These are phyloP conservation scores for Craseonycteris thonglongyai DNA, from an alignment of 2,113 vertebrate species.

Conservation along the genomic window DNA sequence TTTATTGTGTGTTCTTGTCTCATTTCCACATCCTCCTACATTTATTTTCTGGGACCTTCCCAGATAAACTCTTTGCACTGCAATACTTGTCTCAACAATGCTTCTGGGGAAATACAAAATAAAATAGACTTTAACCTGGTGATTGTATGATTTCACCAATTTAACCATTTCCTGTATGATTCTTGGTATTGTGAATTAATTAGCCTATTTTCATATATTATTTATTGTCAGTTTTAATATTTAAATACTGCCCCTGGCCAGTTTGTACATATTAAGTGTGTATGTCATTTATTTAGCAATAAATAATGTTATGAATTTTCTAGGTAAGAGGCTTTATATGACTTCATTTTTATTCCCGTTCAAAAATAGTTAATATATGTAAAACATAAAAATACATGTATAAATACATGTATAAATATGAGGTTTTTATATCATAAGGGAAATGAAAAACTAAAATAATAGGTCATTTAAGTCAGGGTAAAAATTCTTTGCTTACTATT, in stretches of 20 bases:
- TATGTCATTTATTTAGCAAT: neutral
- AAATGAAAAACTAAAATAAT: neutral
- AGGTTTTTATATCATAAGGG: neutral
- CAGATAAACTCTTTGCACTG: neutral
- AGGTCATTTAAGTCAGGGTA: neutral
- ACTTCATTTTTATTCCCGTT: neutral
- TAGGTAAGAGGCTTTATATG: neutral
- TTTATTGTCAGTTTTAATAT: neutral
- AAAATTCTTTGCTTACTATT: neutral
- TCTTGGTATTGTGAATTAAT: neutral
- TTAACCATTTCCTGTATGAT: neutral
- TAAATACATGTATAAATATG: neutral
- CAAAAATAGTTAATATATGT: neutral
- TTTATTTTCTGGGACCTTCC: neutral
- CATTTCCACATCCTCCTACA: neutral
- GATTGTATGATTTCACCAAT: neutral
- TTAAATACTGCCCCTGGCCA: neutral
- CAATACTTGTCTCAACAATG: neutral
- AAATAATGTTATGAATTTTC: neutral
- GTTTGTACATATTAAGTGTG: neutral
- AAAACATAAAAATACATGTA: neutral
- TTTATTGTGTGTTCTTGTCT: neutral
- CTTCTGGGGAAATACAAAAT: neutral
- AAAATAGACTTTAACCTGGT: neutral
- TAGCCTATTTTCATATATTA: neutral